Conservation (phyloP, 1,140 invertebrate genomes). For the Drosophila parvula region DNA sequence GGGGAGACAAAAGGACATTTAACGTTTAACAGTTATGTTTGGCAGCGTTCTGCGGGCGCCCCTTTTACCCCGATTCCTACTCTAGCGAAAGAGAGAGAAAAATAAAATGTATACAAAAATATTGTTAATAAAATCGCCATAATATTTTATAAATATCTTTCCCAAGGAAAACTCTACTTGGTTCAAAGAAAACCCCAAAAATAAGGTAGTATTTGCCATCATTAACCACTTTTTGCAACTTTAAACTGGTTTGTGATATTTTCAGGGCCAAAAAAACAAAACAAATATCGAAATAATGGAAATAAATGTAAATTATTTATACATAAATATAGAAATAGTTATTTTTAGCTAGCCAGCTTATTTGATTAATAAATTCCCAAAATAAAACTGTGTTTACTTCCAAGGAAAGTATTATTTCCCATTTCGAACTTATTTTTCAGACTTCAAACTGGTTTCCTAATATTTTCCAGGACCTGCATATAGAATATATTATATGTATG, state of each 20-base stretch:
- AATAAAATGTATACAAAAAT: not conserved
- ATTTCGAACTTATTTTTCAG: not conserved
- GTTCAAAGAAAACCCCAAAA: not conserved
- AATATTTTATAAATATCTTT: not conserved
- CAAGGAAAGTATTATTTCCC: not conserved
- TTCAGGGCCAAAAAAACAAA: too few species aligned
- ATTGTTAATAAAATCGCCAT: not conserved
- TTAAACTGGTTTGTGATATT: too few species aligned
- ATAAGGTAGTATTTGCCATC: not conserved
- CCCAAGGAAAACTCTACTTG: not conserved
- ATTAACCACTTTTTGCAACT: not conserved
- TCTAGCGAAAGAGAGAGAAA: not conserved
- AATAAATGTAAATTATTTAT: not conserved
- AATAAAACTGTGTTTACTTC: too few species aligned
- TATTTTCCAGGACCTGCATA: not conserved
- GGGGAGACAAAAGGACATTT: constrained; percentile 30
- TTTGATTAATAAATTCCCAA: not conserved
- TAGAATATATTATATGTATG: not conserved
- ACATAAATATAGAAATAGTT: not conserved
- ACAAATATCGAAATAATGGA: not conserved
- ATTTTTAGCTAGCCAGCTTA: not conserved
- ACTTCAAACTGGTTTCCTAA: not conserved
- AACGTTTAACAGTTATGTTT: constrained; percentile 35
- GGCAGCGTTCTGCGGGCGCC: constrained; percentile 29
- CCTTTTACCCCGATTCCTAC: not conserved